Evolutionary conservation across 1,140 invertebrate genomes (phyloP).

Genomic region (Teleopsis dalmanni): DNA sequence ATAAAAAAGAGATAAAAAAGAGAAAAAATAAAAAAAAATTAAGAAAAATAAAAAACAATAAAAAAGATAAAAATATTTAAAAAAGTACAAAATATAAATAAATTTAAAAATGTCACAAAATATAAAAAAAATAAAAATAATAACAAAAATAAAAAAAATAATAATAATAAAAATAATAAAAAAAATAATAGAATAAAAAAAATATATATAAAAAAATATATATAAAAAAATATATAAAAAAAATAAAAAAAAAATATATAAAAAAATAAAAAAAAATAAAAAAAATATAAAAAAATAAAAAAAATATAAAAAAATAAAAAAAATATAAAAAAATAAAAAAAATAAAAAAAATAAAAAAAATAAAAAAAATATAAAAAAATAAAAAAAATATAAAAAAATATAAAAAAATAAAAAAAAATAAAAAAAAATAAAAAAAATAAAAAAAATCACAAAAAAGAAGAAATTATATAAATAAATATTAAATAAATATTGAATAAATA

Average conservation of each 20-base stretch:
- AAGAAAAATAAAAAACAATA: constrained; percentile 4
- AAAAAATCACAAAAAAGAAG: neutral
- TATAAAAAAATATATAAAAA: constrained; percentile 2
- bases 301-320: neutral
- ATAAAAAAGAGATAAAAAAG: too few relatives aligned
- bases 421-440: neutral
- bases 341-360: constrained; percentile 5
- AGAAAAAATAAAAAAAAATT: too few relatives aligned
- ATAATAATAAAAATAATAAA: constrained; percentile 5
- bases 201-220: neutral
- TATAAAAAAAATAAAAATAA: neutral
- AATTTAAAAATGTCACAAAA: neutral
- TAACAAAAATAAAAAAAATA: neutral
- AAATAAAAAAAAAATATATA: constrained; percentile 5
- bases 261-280: constrained; percentile 3
- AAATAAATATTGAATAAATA: neutral
- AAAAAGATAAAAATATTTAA: neutral
- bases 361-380: neutral
- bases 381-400: neutral
- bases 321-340: constrained; percentile 8
- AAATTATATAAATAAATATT: neutral
- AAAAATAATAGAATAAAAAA: constrained; percentile 4
- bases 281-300: neutral
- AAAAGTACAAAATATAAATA: neutral
- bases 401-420: neutral